Conservation (phyloP, 2,113 vertebrate genomes). For the Cavia aperea region DNA sequence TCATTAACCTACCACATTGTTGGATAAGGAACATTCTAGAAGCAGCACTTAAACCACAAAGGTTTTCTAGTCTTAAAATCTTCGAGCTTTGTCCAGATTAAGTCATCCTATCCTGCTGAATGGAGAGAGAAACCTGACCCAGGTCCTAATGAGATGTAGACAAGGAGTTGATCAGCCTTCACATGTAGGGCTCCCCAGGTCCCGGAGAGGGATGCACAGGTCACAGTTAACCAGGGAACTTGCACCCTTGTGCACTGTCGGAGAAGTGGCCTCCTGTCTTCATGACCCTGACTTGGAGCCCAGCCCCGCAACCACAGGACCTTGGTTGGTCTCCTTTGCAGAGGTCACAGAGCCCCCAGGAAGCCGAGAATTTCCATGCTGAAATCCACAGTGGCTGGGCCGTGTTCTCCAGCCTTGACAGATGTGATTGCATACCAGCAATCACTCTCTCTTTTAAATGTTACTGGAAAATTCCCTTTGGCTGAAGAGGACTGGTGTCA, state of each 20-base stretch:
- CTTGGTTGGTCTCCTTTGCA: neutral
- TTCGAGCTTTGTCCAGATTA: neutral
- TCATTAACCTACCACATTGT: neutral
- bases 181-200: neutral
- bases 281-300: neutral
- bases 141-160: neutral
- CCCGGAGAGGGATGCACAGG: neutral
- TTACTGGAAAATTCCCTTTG: neutral
- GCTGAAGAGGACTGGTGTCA: neutral
- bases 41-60: neutral
- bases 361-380: neutral
- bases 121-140: neutral
- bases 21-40: neutral
- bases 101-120: neutral
- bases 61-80: neutral
- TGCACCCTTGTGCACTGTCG: neutral
- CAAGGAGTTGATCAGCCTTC: neutral
- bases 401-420: neutral
- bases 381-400: neutral
- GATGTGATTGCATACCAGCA: rapidly evolving
- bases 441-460: neutral
- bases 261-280: neutral
- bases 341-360: neutral
- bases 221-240: neutral
- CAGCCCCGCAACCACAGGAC: neutral